Conservation (phyloP, 2,113 vertebrate genomes). For the Falcunculus frontatus region DNA sequence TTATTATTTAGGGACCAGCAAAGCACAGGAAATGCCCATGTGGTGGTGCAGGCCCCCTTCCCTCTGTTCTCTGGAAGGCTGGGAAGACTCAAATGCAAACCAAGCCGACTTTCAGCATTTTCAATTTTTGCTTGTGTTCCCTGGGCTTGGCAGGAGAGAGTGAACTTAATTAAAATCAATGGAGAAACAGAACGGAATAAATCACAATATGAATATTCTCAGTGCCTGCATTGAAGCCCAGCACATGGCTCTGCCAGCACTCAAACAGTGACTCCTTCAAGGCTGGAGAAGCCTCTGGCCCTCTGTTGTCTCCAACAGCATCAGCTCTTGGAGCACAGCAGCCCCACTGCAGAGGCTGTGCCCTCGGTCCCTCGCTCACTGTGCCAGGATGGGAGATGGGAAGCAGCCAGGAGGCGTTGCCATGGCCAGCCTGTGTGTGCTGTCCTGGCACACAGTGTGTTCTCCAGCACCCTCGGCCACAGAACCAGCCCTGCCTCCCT, state of each 20-base stretch:
- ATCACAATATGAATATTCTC: conserved; percentile 43
- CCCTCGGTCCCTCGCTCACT: fast-evolving
- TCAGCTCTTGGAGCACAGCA: neutral
- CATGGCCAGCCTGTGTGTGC: fast-evolving
- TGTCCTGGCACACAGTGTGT: neutral
- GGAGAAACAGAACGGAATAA: conserved; percentile 61
- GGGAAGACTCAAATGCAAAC: conserved; percentile 15
- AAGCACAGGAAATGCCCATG: neutral
- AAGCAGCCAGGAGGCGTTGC: neutral
- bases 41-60: neutral
- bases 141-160: conserved; percentile 48
- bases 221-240: neutral
- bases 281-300: neutral
- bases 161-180: conserved; percentile 75
- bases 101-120: conserved; percentile 5
- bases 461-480: neutral
- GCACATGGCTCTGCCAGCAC: neutral
- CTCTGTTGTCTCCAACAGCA: neutral
- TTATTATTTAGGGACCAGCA: conserved; percentile 63
- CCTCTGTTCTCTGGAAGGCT: neutral
- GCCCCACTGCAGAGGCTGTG: neutral
- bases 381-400: neutral
- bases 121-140: conserved; percentile 43
- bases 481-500: neutral
- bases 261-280: neutral